A percentile compares a stretch with the other conserved stretches of the same genome.
Conservation (phyloP, 1,140 invertebrate genomes). For the Drosophila lacteicornis region DNA sequence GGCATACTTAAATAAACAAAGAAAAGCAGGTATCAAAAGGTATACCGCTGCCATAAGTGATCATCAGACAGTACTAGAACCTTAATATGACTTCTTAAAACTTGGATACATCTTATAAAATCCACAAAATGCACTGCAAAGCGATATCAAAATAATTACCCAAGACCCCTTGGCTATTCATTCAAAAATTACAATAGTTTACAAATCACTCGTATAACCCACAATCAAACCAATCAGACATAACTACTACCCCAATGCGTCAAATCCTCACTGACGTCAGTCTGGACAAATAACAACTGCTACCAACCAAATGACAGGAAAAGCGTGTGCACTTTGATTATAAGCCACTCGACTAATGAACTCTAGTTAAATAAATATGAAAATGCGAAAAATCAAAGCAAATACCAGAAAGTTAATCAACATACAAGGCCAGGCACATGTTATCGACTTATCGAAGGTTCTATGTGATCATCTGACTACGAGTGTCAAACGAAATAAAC, state of each 20-base stretch:
- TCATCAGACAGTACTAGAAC: neutral
- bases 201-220: neutral
- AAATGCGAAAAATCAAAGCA: conserved; percentile 30
- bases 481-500: neutral
- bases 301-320: conserved; percentile 31
- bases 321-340: conserved; percentile 54
- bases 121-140: too few species aligned
- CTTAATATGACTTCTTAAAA: neutral
- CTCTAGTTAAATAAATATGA: conserved; percentile 23
- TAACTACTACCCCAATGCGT: neutral
- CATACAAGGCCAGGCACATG: conserved; percentile 1
- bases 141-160: neutral
- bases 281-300: conserved; percentile 18
- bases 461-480: neutral
- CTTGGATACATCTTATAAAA: neutral
- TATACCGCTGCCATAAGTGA: neutral
- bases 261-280: conserved; percentile 22
- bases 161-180: neutral
- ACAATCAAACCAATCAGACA: neutral
- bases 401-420: conserved; percentile 10
- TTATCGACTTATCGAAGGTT: conserved; percentile 1
- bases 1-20: conserved; percentile 1
- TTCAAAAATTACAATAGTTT: neutral
- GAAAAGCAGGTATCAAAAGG: neutral
- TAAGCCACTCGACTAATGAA: conserved; percentile 42